Conservation (phyloP, 2,113 vertebrate species). For the human region DNA sequence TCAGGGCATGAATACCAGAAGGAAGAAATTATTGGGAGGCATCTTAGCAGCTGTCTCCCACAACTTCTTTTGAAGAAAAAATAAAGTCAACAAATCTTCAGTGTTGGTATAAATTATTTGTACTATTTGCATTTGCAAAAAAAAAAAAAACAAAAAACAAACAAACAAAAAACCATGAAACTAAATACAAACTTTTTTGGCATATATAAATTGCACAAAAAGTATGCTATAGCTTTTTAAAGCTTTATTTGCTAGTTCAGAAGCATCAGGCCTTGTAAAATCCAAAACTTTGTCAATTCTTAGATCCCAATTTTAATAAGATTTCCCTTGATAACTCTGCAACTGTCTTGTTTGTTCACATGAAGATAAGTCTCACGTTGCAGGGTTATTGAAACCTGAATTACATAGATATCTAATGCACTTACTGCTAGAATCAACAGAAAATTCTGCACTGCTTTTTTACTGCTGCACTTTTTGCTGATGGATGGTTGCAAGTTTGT, state of each 20-base stretch:
- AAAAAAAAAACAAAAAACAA: not conserved
- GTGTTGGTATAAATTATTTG: not conserved
- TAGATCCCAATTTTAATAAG: slow-evolving; percentile 24
- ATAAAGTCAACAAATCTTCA: not conserved
- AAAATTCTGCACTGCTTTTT: slow-evolving; percentile 52
- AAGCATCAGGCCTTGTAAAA: slow-evolving; percentile 13
- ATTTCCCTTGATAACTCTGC: not conserved
- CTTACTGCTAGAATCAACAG: slow-evolving; percentile 67
- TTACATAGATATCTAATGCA: slow-evolving; percentile 54
- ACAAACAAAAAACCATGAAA: not conserved
- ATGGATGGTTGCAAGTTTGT: slow-evolving; percentile 45
- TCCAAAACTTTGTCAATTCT: not conserved
- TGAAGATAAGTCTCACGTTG: slow-evolving; percentile 52
- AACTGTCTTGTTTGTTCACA: not conserved
- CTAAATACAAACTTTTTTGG: not conserved
- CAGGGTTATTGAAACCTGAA: slow-evolving; percentile 48
- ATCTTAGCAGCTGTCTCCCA: not conserved
- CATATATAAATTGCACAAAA: slow-evolving; percentile 11
- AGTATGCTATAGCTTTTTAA: not conserved
- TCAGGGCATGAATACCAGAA: not conserved
- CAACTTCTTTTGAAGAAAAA: not conserved
- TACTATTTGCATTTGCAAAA: not conserved
- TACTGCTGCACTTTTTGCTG: slow-evolving; percentile 40
- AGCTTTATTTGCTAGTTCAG: slow-evolving; percentile 10
- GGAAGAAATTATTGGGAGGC: not conserved